A percentile compares a stretch with the other conserved stretches of the same genome.
Conservation (phyloP, 2,888 invertebrate genomes). For the Netelia fuscicornis region DNA sequence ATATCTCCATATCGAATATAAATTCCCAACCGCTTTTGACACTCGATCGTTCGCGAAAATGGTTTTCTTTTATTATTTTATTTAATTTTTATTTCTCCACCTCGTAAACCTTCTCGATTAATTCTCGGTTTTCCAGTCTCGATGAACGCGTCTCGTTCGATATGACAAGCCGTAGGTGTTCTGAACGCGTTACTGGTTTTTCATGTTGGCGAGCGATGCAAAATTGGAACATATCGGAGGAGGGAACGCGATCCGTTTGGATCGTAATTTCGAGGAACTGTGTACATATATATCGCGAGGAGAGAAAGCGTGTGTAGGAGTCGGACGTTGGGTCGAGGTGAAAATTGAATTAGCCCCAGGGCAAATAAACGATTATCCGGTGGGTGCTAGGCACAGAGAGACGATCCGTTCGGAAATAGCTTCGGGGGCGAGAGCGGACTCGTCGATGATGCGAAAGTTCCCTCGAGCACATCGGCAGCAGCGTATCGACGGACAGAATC, state of each 20-base stretch:
- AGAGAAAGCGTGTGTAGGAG: constrained; percentile 36
- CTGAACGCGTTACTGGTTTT: neutral
- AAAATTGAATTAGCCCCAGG: constrained; percentile 68
- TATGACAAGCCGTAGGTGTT: neutral
- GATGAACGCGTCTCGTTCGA: neutral
- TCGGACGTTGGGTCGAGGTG: constrained; percentile 54
- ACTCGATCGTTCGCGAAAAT: too few species aligned
- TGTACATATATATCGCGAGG: constrained; percentile 8
- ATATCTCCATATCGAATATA: too few species aligned
- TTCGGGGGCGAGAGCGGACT: constrained; percentile 47
- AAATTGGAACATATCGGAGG: neutral
- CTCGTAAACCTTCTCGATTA: constrained; percentile 2
- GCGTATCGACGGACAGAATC: constrained; percentile 20
- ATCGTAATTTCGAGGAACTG: neutral
- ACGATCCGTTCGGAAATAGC: constrained; percentile 66
- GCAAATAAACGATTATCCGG: constrained; percentile 69
- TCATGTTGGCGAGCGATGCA: neutral
- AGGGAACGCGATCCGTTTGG: neutral
- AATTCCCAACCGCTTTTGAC: too few species aligned
- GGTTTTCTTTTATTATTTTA: neutral
- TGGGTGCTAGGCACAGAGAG: neutral
- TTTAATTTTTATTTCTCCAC: neutral
- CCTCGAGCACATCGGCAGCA: neutral
- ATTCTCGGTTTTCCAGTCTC: constrained; percentile 39
- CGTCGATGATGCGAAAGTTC: constrained; percentile 33